Percentiles rank a stretch among this genome's conserved stretches.
These are phyloP conservation scores for Poecilobothrus nobilitatus DNA, from an alignment of 2,888 invertebrate genomes.

Conservation along the genomic window DNA sequence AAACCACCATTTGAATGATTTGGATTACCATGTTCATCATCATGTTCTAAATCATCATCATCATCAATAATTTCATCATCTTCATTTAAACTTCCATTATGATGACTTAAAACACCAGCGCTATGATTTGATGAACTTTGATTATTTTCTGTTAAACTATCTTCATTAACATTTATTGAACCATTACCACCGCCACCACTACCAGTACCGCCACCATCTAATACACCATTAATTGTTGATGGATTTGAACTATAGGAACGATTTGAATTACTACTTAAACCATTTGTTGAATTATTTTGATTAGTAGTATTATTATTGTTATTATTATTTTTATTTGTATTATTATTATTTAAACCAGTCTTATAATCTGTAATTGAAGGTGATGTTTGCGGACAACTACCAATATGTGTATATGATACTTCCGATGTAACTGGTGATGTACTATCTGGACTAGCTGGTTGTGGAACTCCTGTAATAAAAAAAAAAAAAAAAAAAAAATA, in stretches of 20 bases:
- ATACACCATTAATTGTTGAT: slow-evolving; percentile 18
- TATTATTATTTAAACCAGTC: slow-evolving; percentile 22
- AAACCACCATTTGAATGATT: slow-evolving; percentile 25
- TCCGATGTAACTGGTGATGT: slow-evolving; percentile 78
- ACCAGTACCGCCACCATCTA: slow-evolving; percentile 25
- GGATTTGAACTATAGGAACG: slow-evolving; percentile 16
- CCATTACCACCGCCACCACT: slow-evolving; percentile 25
- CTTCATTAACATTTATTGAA: slow-evolving; percentile 36
- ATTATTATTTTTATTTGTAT: slow-evolving; percentile 16
- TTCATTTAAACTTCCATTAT: slow-evolving; percentile 37
- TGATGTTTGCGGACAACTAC: slow-evolving; percentile 38
- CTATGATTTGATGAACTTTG: slow-evolving; percentile 18
- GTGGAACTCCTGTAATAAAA: slow-evolving; percentile 47
- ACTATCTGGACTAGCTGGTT: slow-evolving; percentile 75
- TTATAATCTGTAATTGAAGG: slow-evolving; percentile 40
- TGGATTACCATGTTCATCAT: slow-evolving; percentile 36
- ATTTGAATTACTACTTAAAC: slow-evolving; percentile 20
- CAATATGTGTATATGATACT: slow-evolving; percentile 49
- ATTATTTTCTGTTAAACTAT: slow-evolving; percentile 34
- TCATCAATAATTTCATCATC: slow-evolving; percentile 47
- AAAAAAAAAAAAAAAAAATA: not conserved
- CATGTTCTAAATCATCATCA: slow-evolving; percentile 51
- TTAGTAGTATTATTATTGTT: slow-evolving; percentile 8
- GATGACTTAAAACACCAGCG: slow-evolving; percentile 16
- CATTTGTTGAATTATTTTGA: slow-evolving; percentile 18